A percentile compares a stretch with the other conserved stretches of the same genome.
These are phyloP conservation scores for Limanda limanda DNA, from an alignment of 2,113 vertebrate species.

Conservation along the genomic window DNA sequence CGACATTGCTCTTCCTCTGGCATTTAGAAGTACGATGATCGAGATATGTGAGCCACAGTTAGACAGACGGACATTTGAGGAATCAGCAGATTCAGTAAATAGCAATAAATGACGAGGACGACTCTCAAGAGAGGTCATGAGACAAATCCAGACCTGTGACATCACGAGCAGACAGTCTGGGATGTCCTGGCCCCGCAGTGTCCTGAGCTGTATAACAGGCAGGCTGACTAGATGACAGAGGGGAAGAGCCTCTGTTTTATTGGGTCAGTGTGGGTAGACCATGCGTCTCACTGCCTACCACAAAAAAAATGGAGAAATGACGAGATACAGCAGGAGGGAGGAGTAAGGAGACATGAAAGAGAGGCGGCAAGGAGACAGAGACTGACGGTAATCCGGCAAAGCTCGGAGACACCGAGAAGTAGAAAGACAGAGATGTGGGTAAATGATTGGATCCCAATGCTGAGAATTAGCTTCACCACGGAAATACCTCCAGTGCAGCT, in stretches of 20 bases:
- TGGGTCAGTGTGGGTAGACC: slow-evolving; percentile 71
- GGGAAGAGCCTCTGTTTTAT: slow-evolving; percentile 53
- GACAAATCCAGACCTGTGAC: background rate
- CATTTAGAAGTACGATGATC: background rate
- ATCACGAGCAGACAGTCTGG: slow-evolving; percentile 14
- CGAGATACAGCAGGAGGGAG: slow-evolving; percentile 3
- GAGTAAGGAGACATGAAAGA: slow-evolving; percentile 16
- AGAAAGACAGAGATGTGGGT: slow-evolving; percentile 47
- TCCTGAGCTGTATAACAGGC: slow-evolving; percentile 63
- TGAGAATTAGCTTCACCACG: slow-evolving; percentile 38
- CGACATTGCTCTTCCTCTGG: too few relatives aligned
- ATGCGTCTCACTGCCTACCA: slow-evolving; percentile 67
- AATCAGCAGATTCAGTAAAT: background rate
- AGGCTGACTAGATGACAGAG: slow-evolving; percentile 50
- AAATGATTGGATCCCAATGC: slow-evolving; percentile 42
- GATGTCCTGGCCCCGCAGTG: slow-evolving; percentile 18
- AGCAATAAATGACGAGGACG: background rate
- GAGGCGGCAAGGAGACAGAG: slow-evolving; percentile 7
- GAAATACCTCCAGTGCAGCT: slow-evolving; percentile 46
- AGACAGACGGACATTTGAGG: too few relatives aligned
- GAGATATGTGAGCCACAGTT: background rate
- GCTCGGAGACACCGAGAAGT: slow-evolving; percentile 12
- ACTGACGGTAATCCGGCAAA: slow-evolving; percentile 8
- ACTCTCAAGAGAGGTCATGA: slow-evolving; percentile 30
- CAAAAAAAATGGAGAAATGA: slow-evolving; percentile 41